Base-by-base conservation (phyloP, 2,888 invertebrate species). In the Eupithecia vulgata region DNA sequence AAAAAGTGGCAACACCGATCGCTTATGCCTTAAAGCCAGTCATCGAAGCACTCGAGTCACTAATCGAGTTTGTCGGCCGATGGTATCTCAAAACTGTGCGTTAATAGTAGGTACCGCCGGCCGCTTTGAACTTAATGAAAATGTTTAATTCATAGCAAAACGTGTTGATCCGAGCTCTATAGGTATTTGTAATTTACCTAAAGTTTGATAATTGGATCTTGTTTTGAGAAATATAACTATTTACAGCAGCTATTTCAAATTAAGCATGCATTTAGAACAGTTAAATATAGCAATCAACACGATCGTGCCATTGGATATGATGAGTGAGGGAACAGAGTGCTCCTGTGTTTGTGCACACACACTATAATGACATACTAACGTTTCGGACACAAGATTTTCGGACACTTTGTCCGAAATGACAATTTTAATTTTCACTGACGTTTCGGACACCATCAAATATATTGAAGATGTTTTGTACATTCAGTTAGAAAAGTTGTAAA, bases 41-140 rank as follows among this genome's bases (percentile, higher is more conserved):
- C 72, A 77, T 79, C 84, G 84, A 82, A 86, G 86, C 90, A 90
- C 89, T 91, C 88, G 83, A 86, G 89, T 91, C 90, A 85, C 92
- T 94, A 94, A 94, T 93, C 93, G 93, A 93, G 94, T 94, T 93
- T 92, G 93, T 92, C 93, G 94, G 94, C 80, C 90, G 94, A 94
- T 94, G 88, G 81, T 94, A 94, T 94, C 94, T 93, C 88, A 85
- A 91, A 94, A 90, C 88, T 85, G 85, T 83, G 86, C 91, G 91
- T 92, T 94, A 93, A 93, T 94, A 93, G 91, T 90, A 88, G 89
- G 91, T 89, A 87, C 87, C 81, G 82, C 69, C 71, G 70, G 52
- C 83, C 81, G 72, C 76, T 82, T 84, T 81, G 80, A 85, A 89
- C 87, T 85, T 88, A 87, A 75, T 72, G 64, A 72, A 75, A 72